A percentile compares a stretch with the other conserved stretches of the same genome.
Conservation (phyloP, 2,888 invertebrate species). For the Blastobasis lacticolella region DNA sequence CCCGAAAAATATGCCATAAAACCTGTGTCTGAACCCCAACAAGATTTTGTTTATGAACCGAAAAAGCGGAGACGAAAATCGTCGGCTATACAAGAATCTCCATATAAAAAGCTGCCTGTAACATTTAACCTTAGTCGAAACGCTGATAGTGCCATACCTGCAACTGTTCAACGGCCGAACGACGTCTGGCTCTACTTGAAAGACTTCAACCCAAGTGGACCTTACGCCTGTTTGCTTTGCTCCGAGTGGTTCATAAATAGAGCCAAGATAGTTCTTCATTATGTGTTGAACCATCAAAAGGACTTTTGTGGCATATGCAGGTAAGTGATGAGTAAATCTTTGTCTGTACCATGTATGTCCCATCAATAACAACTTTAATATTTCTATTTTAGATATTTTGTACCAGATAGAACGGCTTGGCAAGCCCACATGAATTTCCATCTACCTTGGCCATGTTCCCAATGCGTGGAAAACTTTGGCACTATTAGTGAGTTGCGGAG, state of each 20-base stretch:
- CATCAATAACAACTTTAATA: not conserved
- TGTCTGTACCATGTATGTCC: not conserved
- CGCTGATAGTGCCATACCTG: slow-evolving; percentile 19
- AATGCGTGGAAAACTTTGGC: slow-evolving; percentile 49
- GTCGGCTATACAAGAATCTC: slow-evolving; percentile 8
- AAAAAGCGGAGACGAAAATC: slow-evolving; percentile 23
- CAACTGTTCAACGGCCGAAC: slow-evolving; percentile 46
- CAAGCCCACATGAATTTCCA: slow-evolving; percentile 50
- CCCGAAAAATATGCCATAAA: slow-evolving; percentile 23
- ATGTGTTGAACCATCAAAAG: slow-evolving; percentile 67
- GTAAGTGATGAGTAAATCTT: slow-evolving; percentile 25
- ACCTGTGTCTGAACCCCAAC: slow-evolving; percentile 6
- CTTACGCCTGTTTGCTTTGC: slow-evolving; percentile 63
- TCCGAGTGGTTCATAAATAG: slow-evolving; percentile 65
- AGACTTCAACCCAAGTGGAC: slow-evolving; percentile 58
- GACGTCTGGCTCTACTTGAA: slow-evolving; percentile 70
- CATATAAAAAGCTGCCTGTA: slow-evolving; percentile 17
- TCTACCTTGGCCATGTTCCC: slow-evolving; percentile 63
- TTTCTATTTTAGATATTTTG: slow-evolving; percentile 53
- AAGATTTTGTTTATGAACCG: slow-evolving; percentile 14
- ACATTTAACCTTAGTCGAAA: slow-evolving; percentile 24
- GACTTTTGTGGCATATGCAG: slow-evolving; percentile 69
- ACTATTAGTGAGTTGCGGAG: slow-evolving; percentile 39
- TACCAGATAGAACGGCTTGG: slow-evolving; percentile 55
- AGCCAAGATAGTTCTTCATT: slow-evolving; percentile 60